phyloP scores from a whole-genome alignment of 2,113 vertebrate species.

The Myocastor coypus region DNA sequence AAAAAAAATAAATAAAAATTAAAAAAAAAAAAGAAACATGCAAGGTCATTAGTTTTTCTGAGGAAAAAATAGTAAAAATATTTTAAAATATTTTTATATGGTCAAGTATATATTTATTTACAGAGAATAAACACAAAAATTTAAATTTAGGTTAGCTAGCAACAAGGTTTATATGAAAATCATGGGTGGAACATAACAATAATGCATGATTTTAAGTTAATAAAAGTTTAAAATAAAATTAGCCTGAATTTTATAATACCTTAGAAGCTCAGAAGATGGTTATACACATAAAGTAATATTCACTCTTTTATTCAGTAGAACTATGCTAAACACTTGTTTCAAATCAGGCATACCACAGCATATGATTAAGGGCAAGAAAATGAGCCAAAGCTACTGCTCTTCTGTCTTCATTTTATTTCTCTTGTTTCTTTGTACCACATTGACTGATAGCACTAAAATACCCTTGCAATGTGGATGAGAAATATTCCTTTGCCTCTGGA shows the following conservation, averaged over 20 bases:
- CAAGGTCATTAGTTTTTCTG: not conserved
- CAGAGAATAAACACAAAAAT: not conserved
- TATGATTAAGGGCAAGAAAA: not conserved
- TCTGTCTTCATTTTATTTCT: not conserved
- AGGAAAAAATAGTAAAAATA: not conserved
- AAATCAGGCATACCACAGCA: not conserved
- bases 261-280: not conserved
- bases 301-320: not conserved
- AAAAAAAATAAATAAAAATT: too few species aligned
- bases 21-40: not conserved
- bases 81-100: not conserved
- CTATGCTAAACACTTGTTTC: not conserved
- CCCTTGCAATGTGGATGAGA: fast-evolving
- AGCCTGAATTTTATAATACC: not conserved
- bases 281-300: not conserved
- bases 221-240: not conserved
- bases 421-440: not conserved
- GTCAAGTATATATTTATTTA: not conserved
- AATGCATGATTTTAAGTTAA: not conserved
- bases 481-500: not conserved
- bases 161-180: not conserved
- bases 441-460: not conserved
- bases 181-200: not conserved
- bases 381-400: not conserved
- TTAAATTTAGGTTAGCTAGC: not conserved